Percentiles rank a stretch among this genome's conserved stretches.
phyloP scores from a whole-genome alignment of 2,113 vertebrate species.

The Cavia aperea region DNA sequence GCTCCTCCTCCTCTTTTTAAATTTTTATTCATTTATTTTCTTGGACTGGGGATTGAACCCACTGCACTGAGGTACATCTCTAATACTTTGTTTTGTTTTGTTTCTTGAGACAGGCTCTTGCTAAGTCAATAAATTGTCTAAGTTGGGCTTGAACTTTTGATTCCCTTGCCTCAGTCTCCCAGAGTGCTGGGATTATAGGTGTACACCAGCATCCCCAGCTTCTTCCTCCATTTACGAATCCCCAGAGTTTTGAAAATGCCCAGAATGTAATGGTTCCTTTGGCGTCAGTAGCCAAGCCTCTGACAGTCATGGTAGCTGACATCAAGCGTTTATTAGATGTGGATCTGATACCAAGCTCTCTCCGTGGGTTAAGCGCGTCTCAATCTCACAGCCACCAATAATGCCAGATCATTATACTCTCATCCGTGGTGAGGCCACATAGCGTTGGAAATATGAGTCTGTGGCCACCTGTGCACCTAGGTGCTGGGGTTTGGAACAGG shows the following conservation, averaged over 20 bases:
- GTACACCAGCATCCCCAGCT: not conserved
- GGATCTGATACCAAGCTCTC: not conserved
- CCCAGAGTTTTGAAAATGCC: not conserved
- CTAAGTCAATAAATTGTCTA: not conserved
- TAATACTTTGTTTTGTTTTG: not conserved
- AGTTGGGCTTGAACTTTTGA: not conserved
- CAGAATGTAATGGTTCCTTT: not conserved
- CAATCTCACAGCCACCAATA: not conserved
- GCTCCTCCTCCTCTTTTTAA: not conserved
- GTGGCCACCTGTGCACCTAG: not conserved
- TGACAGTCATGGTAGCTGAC: not conserved
- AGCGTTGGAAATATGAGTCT: not conserved
- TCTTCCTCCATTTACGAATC: conserved; percentile 2
- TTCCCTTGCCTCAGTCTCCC: not conserved
- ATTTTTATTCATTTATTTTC: no score
- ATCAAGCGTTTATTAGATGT: not conserved
- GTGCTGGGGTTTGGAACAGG: not conserved
- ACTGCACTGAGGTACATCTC: not conserved
- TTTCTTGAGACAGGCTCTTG: not conserved
- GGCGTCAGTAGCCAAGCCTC: not conserved
- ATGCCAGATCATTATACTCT: not conserved
- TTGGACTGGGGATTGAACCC: not conserved
- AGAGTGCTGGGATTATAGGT: not conserved
- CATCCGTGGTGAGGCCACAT: not conserved
- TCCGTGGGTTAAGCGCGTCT: not conserved